A percentile compares a stretch with the other conserved stretches of the same genome.
Evolutionary conservation across 2,888 invertebrate species (phyloP).

Genomic region (Harmothoe impar): DNA sequence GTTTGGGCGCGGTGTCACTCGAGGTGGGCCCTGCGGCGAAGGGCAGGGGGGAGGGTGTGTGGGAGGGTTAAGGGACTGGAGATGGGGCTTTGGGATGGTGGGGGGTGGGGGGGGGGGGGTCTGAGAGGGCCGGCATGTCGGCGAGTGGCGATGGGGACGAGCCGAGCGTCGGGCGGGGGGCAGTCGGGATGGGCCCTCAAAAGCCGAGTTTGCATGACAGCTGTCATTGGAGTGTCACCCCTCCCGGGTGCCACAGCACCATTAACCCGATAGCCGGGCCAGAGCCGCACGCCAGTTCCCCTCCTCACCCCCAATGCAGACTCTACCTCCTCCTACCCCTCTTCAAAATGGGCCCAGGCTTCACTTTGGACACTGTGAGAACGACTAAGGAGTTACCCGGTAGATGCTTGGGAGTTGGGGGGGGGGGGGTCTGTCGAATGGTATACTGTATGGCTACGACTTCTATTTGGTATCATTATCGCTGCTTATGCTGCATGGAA

Average conservation of each 20-base stretch:
- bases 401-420: background rate
- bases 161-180: background rate
- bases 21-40: background rate
- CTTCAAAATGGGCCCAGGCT: slow-evolving; percentile 12
- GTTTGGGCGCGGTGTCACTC: slow-evolving; percentile 39
- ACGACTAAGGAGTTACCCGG: background rate
- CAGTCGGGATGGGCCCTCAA: slow-evolving; percentile 38
- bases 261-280: slow-evolving; percentile 55
- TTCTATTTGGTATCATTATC: too few relatives aligned
- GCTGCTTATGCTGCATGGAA: too few relatives aligned
- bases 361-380: background rate
- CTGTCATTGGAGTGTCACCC: slow-evolving; percentile 54
- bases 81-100: background rate
- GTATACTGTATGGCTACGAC: background rate
- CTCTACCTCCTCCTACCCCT: background rate
- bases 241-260: slow-evolving; percentile 15
- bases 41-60: background rate
- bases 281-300: slow-evolving; percentile 23
- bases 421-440: background rate
- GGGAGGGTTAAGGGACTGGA: background rate
- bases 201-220: slow-evolving; percentile 58
- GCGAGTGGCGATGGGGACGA: background rate
- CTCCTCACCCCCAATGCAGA: background rate
- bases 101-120: background rate
- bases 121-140: background rate